A percentile compares a stretch with the other conserved stretches of the same genome.
Evolutionary conservation across 2,113 vertebrate species (phyloP).

Genomic region (Podilymbus podiceps): DNA sequence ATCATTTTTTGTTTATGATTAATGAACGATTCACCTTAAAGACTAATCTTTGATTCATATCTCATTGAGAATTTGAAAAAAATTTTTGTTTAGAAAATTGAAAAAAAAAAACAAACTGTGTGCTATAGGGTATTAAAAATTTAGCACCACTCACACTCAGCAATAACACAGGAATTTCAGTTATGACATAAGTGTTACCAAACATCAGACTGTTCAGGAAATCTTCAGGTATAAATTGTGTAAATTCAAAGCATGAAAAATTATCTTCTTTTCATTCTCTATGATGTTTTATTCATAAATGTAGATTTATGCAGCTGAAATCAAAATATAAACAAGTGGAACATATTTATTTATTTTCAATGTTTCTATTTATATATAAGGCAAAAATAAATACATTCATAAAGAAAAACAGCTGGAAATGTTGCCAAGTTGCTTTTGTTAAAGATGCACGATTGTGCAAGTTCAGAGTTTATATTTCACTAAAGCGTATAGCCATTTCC

Average conservation of each 20-base stretch:
- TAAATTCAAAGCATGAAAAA: background rate
- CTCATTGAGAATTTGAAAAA: constrained; percentile 80
- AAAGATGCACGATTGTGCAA: background rate
- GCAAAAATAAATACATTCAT: background rate
- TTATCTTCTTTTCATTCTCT: background rate
- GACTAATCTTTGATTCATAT: constrained; percentile 82
- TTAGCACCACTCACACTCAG: background rate
- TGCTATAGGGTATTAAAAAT: background rate
- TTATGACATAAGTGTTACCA: background rate
- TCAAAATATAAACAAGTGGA: background rate
- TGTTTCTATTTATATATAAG: background rate
- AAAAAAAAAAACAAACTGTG: too few species aligned
- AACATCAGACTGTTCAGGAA: background rate
- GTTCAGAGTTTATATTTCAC: constrained; percentile 15
- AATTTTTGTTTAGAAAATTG: constrained; percentile 62
- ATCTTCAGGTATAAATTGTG: background rate
- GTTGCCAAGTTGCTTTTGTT: background rate
- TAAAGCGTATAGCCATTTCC: background rate
- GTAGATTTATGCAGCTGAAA: background rate
- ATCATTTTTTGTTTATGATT: constrained; percentile 77
- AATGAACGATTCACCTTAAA: constrained; percentile 79
- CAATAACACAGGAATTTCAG: background rate
- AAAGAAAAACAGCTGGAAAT: background rate
- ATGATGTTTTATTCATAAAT: background rate
- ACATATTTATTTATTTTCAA: background rate